A percentile compares a stretch with the other conserved stretches of the same genome.
Evolutionary conservation across 2,797 vertebrate species (phyloP).

Genomic region (Xiphorhynchus erythropygius): DNA sequence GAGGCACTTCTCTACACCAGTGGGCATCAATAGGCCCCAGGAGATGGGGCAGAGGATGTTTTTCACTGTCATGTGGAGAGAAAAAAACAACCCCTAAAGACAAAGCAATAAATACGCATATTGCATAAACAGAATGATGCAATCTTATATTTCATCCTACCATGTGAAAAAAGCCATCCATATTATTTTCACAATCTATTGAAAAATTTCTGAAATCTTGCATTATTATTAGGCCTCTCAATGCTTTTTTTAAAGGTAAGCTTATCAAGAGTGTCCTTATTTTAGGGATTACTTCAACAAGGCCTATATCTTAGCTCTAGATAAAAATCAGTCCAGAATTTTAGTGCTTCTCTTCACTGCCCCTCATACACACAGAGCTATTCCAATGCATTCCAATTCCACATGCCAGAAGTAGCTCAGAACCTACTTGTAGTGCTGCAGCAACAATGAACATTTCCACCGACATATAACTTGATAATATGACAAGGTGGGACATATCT

Average conservation of each 20-base stretch:
- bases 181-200: not conserved
- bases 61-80: not conserved
- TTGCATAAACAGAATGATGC: not conserved
- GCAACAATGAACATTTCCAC: not conserved
- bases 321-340: not conserved
- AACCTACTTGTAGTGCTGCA: not conserved
- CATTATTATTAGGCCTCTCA: not conserved
- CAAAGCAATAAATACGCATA: not conserved
- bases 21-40: fast-evolving
- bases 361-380: not conserved
- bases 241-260: not conserved
- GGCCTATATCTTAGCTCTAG: not conserved
- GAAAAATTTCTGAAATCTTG: not conserved
- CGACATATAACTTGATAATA: not conserved
- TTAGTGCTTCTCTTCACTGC: not conserved
- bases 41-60: not conserved
- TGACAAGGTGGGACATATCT: not conserved
- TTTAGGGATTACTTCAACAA: not conserved
- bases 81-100: not conserved
- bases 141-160: not conserved
- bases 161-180: not conserved
- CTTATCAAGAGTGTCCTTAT: not conserved
- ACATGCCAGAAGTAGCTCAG: not conserved
- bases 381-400: not conserved
- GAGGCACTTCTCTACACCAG: not conserved